phyloP scores from a whole-genome alignment of 2,113 vertebrate genomes.

The Sakesphorus luctuosus region DNA sequence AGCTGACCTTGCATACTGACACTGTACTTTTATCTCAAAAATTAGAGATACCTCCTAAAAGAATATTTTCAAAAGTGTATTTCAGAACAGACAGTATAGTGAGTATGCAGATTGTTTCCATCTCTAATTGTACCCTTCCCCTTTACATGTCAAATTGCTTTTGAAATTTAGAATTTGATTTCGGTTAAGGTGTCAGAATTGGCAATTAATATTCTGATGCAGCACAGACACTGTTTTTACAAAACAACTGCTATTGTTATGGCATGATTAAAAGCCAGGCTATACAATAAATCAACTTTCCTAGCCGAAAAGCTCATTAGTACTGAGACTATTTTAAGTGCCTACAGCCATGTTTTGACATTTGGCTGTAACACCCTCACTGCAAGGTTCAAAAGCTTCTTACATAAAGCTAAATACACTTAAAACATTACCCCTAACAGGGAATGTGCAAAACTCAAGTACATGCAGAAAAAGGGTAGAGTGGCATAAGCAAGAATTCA shows the following conservation, averaged over 20 bases:
- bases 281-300: constrained; percentile 32
- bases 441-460: not conserved
- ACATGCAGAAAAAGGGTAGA: accelerated
- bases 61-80: not conserved
- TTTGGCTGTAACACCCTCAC: not conserved
- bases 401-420: not conserved
- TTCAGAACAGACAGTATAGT: not conserved
- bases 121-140: not conserved
- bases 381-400: constrained; percentile 23
- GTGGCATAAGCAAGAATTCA: not conserved
- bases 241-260: not conserved
- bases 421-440: not conserved
- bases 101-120: not conserved
- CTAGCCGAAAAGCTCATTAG: constrained; percentile 17
- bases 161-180: not conserved
- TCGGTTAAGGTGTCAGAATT: not conserved
- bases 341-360: constrained; percentile 2
- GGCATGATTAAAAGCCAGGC: not conserved
- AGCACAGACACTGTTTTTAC: not conserved
- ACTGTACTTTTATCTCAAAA: constrained; percentile 38
- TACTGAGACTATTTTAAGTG: constrained; percentile 7
- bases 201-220: not conserved
- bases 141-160: not conserved
- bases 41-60: not conserved
- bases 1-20: constrained; percentile 33